Conservation (phyloP, 2,113 vertebrate genomes). For the Melanotaenia duboulayi region DNA sequence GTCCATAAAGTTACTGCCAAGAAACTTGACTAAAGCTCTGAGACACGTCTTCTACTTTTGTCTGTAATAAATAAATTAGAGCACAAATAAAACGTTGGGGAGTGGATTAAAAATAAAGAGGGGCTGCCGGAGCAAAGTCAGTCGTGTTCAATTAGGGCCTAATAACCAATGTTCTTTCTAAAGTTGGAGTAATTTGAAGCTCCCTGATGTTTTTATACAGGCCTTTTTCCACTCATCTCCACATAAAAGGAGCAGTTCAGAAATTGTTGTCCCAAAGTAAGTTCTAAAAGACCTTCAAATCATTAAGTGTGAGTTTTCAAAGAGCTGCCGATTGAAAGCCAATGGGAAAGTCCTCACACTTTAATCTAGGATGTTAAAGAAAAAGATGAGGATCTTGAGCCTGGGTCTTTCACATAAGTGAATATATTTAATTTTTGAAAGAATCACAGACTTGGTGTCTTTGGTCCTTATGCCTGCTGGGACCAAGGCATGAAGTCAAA, state of each 20-base stretch:
- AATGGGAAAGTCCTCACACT: conserved; percentile 84
- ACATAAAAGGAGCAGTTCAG: conserved; percentile 83
- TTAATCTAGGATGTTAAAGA: conserved; percentile 82
- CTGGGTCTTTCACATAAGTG: conserved; percentile 83
- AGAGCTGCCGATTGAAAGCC: conserved; percentile 83
- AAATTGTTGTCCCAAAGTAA: conserved; percentile 86
- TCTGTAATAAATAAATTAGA: conserved; percentile 78
- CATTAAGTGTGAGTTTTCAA: conserved; percentile 85
- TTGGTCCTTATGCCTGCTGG: conserved; percentile 83
- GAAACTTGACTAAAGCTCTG: conserved; percentile 40
- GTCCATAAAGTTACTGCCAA: conserved; percentile 53
- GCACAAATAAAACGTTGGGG: conserved; percentile 78
- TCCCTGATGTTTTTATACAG: conserved; percentile 80
- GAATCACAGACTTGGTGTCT: conserved; percentile 83
- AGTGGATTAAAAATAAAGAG: conserved; percentile 73
- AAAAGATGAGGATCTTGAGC: conserved; percentile 82
- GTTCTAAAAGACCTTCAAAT: conserved; percentile 85
- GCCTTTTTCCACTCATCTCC: conserved; percentile 80
- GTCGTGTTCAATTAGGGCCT: conserved; percentile 79
- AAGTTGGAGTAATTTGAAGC: conserved; percentile 80
- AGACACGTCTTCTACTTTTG: conserved; percentile 62
- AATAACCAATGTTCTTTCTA: conserved; percentile 78
- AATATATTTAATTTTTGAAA: conserved; percentile 86
- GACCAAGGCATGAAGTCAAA: conserved; percentile 77
- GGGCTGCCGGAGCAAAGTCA: conserved; percentile 64